phyloP scores from a whole-genome alignment of 2,113 vertebrate genomes.

The Hippolais icterina region DNA sequence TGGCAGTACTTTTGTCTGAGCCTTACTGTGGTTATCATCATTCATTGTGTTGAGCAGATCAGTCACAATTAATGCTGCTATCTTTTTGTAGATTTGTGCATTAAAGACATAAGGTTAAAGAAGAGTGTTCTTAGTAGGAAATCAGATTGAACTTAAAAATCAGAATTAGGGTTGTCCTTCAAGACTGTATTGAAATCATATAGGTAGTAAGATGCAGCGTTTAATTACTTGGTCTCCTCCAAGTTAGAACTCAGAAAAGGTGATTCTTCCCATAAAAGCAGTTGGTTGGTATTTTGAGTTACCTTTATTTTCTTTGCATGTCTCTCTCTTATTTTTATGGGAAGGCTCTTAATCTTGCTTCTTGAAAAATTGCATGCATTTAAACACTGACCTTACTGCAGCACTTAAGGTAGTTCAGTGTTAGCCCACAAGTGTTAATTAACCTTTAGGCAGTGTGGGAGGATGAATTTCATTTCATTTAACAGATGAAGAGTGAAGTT shows the following conservation, averaged over 20 bases:
- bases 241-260: background rate
- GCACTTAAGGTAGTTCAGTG: background rate
- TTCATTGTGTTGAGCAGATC: background rate
- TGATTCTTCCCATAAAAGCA: background rate
- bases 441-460: background rate
- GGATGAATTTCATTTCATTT: background rate
- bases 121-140: background rate
- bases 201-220: background rate
- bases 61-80: background rate
- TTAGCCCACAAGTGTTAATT: background rate
- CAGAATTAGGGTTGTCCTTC: background rate
- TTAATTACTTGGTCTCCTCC: background rate
- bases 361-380: background rate
- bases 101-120: background rate
- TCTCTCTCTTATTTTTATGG: background rate
- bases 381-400: background rate
- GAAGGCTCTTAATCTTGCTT: background rate
- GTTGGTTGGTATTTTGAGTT: background rate
- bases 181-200: background rate
- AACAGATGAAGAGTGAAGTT: background rate
- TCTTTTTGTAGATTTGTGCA: background rate
- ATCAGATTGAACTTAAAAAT: background rate
- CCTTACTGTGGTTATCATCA: background rate
- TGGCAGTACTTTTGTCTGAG: background rate
- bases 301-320: background rate